A percentile compares a stretch with the other conserved stretches of the same genome.
phyloP scores from a whole-genome alignment of 2,797 vertebrate species.

The Nyctalus aviator region DNA sequence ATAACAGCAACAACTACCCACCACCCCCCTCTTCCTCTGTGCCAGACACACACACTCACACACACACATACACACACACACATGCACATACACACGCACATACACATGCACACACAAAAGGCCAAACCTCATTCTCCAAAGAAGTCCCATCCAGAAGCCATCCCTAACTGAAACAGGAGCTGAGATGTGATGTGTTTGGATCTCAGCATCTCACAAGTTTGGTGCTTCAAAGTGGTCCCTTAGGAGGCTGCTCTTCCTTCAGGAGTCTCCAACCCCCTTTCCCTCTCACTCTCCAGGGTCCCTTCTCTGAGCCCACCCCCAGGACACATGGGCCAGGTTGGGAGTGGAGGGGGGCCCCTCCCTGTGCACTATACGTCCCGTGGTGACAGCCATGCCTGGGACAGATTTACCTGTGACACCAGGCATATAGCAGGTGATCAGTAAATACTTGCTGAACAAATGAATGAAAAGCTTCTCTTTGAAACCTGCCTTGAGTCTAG shows the following conservation, averaged over 20 bases:
- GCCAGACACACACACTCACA: not conserved
- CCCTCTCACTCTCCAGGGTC: not conserved
- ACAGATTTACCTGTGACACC: not conserved
- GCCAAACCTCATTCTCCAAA: not conserved
- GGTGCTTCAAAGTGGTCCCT: not conserved
- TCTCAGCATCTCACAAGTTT: not conserved
- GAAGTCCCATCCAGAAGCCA: not conserved
- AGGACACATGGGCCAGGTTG: no score
- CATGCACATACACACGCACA: no score
- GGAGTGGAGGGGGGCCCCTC: rapidly evolving
- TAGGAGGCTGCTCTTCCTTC: not conserved
- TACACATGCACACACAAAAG: not conserved
- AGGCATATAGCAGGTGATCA: not conserved
- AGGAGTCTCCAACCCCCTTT: not conserved
- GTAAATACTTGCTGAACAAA: not conserved
- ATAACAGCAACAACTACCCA: not conserved
- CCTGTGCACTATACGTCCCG: not conserved
- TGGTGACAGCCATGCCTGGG: not conserved
- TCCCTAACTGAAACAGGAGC: not conserved
- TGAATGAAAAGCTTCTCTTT: not conserved
- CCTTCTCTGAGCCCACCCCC: not conserved
- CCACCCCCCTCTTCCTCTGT: not conserved
- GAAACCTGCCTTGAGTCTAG: not conserved
- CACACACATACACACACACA: not conserved
- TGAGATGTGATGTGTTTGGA: not conserved